Evolutionary conservation across 2,797 vertebrate genomes (phyloP).

Genomic region (Macropodus opercularis): DNA sequence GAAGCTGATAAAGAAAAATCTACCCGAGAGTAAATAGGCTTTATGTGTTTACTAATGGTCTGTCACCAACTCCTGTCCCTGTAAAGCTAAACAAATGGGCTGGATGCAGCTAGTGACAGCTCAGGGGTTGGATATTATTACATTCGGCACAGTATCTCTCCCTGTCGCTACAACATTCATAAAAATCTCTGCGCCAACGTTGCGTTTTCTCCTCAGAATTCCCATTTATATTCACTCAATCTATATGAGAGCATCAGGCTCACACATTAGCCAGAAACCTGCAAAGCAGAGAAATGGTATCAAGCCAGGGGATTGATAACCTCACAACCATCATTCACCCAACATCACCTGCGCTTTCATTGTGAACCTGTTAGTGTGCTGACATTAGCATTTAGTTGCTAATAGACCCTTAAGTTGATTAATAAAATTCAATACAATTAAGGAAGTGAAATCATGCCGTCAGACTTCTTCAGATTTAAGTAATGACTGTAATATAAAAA

Average conservation of each 20-base stretch:
- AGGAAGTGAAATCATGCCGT: conserved; percentile 1
- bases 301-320: conserved; percentile 13
- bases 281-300: conserved; percentile 11
- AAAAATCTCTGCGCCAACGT: conserved; percentile 9
- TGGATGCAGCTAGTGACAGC: conserved; percentile 17
- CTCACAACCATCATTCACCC: background rate
- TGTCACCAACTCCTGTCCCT: conserved; percentile 19
- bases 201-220: conserved; percentile 3
- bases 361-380: background rate
- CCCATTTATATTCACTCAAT: conserved; percentile 50
- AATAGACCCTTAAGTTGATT: background rate
- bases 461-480: conserved; percentile 3
- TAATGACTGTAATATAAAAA: background rate
- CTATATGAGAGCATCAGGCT: conserved; percentile 25
- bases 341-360: no score
- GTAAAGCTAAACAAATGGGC: conserved; percentile 52
- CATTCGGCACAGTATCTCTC: conserved; percentile 25
- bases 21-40: conserved; percentile 25
- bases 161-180: conserved; percentile 28
- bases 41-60: conserved; percentile 50
- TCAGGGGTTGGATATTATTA: conserved; percentile 33
- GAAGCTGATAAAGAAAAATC: conserved; percentile 28
- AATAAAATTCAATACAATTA: background rate
- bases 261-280: conserved; percentile 17
- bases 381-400: background rate